phyloP scores from a whole-genome alignment of 2,797 vertebrate species.

The Urocyon cinereoargenteus region DNA sequence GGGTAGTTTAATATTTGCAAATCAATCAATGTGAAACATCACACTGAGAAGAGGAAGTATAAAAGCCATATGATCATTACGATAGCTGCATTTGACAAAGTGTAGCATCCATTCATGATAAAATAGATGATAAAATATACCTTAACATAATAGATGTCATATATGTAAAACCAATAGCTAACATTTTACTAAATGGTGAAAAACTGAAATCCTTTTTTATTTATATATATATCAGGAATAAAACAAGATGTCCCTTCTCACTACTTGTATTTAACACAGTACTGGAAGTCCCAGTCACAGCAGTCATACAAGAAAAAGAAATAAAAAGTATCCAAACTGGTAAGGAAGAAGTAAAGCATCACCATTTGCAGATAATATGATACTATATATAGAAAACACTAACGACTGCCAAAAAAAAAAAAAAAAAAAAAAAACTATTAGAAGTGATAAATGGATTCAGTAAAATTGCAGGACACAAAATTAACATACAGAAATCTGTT shows the following conservation, averaged over 20 bases:
- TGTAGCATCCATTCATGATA: background rate
- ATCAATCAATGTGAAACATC: background rate
- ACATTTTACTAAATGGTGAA: background rate
- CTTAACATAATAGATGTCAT: background rate
- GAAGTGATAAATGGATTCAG: background rate
- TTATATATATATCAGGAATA: background rate
- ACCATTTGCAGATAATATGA: background rate
- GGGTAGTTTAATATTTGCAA: background rate
- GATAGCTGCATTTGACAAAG: background rate
- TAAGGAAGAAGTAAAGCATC: background rate
- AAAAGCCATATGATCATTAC: background rate
- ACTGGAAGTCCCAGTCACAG: background rate
- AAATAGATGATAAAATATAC: background rate
- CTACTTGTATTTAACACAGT: background rate
- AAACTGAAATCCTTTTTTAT: background rate
- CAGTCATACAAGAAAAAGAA: background rate
- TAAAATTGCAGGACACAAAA: background rate
- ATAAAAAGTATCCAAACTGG: background rate
- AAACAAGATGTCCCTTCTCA: background rate
- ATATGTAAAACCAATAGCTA: background rate
- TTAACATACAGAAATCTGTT: background rate
- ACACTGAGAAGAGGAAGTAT: background rate
- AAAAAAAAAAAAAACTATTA: background rate
- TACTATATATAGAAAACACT: background rate
- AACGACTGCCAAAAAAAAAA: background rate